phyloP scores from a whole-genome alignment of 2,888 invertebrate genomes.

The Adelphocoris suturalis region DNA sequence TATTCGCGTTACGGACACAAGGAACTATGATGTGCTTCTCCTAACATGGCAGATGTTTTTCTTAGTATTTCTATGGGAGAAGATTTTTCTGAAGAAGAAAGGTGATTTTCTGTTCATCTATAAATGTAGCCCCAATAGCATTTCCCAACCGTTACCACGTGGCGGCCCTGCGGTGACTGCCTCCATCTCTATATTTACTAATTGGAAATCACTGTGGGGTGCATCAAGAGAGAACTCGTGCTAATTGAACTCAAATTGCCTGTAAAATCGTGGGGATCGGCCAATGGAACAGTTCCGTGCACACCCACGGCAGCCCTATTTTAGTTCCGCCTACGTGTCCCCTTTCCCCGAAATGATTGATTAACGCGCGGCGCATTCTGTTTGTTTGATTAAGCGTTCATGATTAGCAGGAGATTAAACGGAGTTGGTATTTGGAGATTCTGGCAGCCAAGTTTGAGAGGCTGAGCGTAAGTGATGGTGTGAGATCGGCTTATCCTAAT shows the following conservation, averaged over 20 bases:
- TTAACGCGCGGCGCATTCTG: not conserved
- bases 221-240: not conserved
- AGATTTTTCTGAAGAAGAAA: too few species aligned
- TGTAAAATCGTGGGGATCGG: not conserved
- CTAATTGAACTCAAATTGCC: not conserved
- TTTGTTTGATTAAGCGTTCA: constrained; percentile 17
- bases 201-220: not conserved
- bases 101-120: too few species aligned
- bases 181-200: not conserved
- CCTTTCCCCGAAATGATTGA: not conserved
- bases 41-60: too few species aligned
- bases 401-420: not conserved
- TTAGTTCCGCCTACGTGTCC: not conserved
- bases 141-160: too few species aligned
- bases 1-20: too few species aligned
- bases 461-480: too few species aligned
- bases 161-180: too few species aligned
- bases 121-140: too few species aligned
- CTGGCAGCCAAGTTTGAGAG: not conserved
- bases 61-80: too few species aligned
- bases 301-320: not conserved
- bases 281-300: not conserved
- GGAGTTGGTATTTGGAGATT: not conserved
- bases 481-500: too few species aligned
- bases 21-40: too few species aligned